Conservation (phyloP, 1,140 invertebrate species). For the Aphaenogaster rudis region DNA sequence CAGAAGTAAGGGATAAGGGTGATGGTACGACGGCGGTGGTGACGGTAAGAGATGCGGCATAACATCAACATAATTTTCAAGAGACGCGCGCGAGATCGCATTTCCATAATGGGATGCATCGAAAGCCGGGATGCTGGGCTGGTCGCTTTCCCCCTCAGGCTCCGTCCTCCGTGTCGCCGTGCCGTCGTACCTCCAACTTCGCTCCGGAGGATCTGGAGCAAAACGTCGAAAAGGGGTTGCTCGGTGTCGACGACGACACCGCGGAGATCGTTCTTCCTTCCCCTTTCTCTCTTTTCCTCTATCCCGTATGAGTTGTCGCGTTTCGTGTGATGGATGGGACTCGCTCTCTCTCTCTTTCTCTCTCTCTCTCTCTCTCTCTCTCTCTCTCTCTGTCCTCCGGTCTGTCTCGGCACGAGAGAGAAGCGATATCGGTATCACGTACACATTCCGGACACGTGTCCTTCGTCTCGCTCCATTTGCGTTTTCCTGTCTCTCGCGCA, state of each 20-base stretch:
- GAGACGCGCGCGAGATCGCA: constrained; percentile 81
- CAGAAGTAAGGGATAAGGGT: constrained; percentile 50
- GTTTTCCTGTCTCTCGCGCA: constrained; percentile 19
- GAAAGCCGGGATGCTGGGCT: constrained; percentile 76
- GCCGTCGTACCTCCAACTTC: background rate
- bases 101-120: constrained; percentile 85
- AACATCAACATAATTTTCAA: constrained; percentile 85
- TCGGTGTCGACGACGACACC: constrained; percentile 49
- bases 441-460: constrained; percentile 55
- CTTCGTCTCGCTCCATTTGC: constrained; percentile 38
- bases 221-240: constrained; percentile 67
- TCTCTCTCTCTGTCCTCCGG: background rate
- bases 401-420: background rate
- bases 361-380: constrained; percentile 26
- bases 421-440: constrained; percentile 43
- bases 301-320: constrained; percentile 50
- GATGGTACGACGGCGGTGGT: constrained; percentile 29
- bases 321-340: constrained; percentile 70
- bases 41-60: constrained; percentile 75
- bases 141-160: constrained; percentile 66
- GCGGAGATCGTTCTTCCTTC: constrained; percentile 50
- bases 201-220: constrained; percentile 45
- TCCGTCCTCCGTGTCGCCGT: constrained; percentile 49
- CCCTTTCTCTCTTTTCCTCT: background rate
- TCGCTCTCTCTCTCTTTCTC: constrained; percentile 26